Evolutionary conservation across 2,888 invertebrate genomes (phyloP).

Genomic region (Latrodectus hesperus): DNA sequence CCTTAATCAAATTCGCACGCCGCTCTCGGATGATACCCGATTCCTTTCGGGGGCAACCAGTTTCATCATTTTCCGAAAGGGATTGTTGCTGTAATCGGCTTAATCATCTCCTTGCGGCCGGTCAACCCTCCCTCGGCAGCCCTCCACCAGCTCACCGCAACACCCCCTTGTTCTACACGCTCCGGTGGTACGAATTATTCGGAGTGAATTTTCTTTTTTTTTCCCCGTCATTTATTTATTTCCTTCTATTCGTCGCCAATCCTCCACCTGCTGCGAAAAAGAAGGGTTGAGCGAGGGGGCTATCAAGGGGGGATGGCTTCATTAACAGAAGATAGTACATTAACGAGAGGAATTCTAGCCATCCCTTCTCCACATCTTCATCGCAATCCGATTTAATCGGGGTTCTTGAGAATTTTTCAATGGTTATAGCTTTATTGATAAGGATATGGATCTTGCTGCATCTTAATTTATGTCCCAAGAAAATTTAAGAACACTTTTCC

Average conservation of each 20-base stretch:
- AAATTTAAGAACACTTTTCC: too few species aligned
- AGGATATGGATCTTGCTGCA: neutral
- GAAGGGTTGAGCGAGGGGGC: neutral
- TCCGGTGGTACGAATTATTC: constrained; percentile 67
- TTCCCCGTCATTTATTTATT: constrained; percentile 17
- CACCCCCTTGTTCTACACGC: constrained; percentile 56
- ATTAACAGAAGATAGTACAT: constrained; percentile 30
- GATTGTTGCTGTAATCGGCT: constrained; percentile 66
- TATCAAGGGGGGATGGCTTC: constrained; percentile 47
- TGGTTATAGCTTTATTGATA: too few species aligned
- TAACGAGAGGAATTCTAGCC: neutral
- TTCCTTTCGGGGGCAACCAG: too few species aligned
- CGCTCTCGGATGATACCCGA: too few species aligned
- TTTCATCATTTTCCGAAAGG: constrained; percentile 2
- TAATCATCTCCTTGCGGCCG: constrained; percentile 66
- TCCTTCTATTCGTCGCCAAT: constrained; percentile 18
- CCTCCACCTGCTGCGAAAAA: neutral
- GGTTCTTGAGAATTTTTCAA: too few species aligned
- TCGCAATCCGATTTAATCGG: neutral
- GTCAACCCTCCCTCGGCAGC: neutral
- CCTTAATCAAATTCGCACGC: too few species aligned
- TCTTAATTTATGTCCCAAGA: neutral
- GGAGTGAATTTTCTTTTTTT: constrained; percentile 49
- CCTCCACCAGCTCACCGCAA: neutral
- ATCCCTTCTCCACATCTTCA: constrained; percentile 4